Evolutionary conservation across 2,113 vertebrate species (phyloP), one percentile per base, ranked within the genome.

Genomic region (Oxygymnocypris stewartii): DNA sequence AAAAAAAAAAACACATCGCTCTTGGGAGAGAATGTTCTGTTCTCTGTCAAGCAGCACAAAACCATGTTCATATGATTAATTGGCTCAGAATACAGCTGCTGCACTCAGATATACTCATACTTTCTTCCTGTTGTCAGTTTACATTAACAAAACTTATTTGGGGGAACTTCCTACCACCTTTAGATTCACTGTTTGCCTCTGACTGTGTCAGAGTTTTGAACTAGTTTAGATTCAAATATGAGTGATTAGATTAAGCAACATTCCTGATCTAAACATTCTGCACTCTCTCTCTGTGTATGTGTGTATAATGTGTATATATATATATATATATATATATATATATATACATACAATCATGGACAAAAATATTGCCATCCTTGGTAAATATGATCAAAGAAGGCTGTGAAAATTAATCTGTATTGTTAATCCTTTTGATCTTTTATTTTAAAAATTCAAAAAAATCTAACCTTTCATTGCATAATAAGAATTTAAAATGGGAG

Each of bases 21-120:
- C 20, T 14, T 54, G 65, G 65, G 31, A 83, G 42, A 54, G 47
- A 73, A 57, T 57, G 81, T 83, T 83, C 67, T n/a, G 25, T 83
- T 54, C 65, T 69, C 28, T 69, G 63, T 20, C 63, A 20, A 67
- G 47, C 44, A 37, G 65, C 65, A 83, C 47, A 73, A 31, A 20
- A 37, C 28, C 20, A 51, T 37, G 18, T 54, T 83, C 44, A 35
- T 20, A 44, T 82, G 78, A 80, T 80, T 59, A 40, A 63, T 42
- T 80, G 12, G 54, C 78, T 80, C 18, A 61, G 10, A 61, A 42
- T 37, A 42, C 35, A 4, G 16, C 8, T 79, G 76, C 28, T 57
- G 47, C 16, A 35, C 25, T 31, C 54, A 61, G 28, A 59, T 59
- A 59, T n/a, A 35, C 54, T 61, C 11, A 61, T 31, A 7, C 1